Evolutionary conservation across 2,113 vertebrate species (phyloP), one percentile per base, ranked within the genome.

Genomic region (Ciconia maguari): DNA sequence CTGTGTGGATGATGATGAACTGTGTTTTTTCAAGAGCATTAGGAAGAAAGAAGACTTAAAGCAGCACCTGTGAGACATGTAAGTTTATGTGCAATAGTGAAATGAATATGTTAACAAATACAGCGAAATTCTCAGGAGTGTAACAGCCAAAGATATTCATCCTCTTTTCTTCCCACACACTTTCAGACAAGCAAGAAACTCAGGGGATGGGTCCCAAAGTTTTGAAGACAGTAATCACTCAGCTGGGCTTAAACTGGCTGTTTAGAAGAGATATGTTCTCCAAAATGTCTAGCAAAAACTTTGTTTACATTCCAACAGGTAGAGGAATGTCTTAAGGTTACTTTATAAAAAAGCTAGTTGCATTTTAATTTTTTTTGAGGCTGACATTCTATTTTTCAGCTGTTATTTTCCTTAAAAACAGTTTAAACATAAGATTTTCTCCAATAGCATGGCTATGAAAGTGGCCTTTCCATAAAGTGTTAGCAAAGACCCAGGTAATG

Each of bases 301-400:
- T 72, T 69, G 13, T 5, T 89, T 46, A 26, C 13, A 18, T 41
- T 85, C 54, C 11, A 54, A 22, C 2, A 32, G 24, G 11, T 9
- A 62, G 19, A 74, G 16, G 11, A 65, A 80, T 34, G 3, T 16
- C 48, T 83, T n/a, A 36, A 27, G 8, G 3, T 18, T 52, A 52
- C 6, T 89, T 62, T 7, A 3, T 36, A 62, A 76, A 66, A 24
- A 21, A 3, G 0, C 0, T 27, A 65, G 29, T 26, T 44, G 2
- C 27, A n/a, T 82, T 68, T 44, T 2, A 32, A 2, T 36, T 74
- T 65, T 25, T 58, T 1, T 48, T 44, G 25, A 88, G 48, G 19
- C 4, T 26, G 30, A 57, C 3, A 27, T 49, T 57, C 8, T 76
- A 5, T 60, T 87, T 82, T 66, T 57, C 54, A 79, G 16, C 30